A percentile compares a stretch with the other conserved stretches of the same genome.
phyloP scores from a whole-genome alignment of 2,888 invertebrate genomes.

The Sylvicola fuscatus region DNA sequence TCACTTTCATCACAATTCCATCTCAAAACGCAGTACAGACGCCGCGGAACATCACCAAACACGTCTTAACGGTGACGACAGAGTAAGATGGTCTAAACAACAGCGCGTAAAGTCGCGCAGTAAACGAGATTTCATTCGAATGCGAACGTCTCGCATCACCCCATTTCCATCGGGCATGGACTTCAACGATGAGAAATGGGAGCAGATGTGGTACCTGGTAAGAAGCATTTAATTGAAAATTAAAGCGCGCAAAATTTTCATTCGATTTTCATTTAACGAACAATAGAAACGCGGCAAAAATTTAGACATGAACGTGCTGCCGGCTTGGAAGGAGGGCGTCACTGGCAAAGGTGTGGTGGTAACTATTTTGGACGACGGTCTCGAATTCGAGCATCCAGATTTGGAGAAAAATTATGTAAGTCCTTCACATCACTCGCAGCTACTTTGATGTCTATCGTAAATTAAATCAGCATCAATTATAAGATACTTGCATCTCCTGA shows the following conservation, averaged over 20 bases:
- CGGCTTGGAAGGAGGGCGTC: conserved; percentile 85
- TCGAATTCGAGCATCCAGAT: conserved; percentile 92
- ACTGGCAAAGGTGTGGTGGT: conserved; percentile 91
- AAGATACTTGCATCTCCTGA: too few relatives aligned
- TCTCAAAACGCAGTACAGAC: conserved; percentile 53
- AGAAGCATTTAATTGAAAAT: conserved; percentile 24
- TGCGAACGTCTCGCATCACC: conserved; percentile 18
- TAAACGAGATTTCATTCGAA: conserved; percentile 56
- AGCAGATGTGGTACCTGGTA: conserved; percentile 94
- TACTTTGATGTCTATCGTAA: too few relatives aligned
- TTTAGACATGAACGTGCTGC: conserved; percentile 89
- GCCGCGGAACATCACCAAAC: conserved; percentile 50
- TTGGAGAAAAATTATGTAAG: conserved; percentile 81
- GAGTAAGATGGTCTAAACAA: conserved; percentile 68
- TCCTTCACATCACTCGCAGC: too few relatives aligned
- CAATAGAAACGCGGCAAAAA: conserved; percentile 84
- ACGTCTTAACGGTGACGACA: conserved; percentile 46
- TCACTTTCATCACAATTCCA: conserved; percentile 61
- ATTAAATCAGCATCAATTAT: neutral
- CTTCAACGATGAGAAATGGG: conserved; percentile 81
- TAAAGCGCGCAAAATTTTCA: neutral
- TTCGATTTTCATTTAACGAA: neutral
- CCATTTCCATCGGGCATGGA: conserved; percentile 15
- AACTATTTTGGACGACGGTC: conserved; percentile 89
- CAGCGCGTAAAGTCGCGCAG: conserved; percentile 57